A percentile compares a stretch with the other conserved stretches of the same genome.
phyloP scores from a whole-genome alignment of 2,888 invertebrate species.

The Yponomeuta sedellus region DNA sequence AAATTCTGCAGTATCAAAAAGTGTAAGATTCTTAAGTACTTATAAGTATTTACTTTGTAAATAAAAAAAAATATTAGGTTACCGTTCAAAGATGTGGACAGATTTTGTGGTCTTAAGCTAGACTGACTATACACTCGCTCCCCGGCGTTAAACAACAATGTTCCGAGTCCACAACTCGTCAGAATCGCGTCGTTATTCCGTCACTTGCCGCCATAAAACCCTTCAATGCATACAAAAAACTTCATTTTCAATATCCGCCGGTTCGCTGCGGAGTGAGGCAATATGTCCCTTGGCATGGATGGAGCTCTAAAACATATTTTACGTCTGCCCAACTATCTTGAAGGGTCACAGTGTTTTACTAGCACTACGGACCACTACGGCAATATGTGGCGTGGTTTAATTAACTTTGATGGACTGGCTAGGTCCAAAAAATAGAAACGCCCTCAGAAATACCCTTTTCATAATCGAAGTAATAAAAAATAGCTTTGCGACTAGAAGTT shows the following conservation, averaged over 20 bases:
- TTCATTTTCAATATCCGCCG: conserved; percentile 55
- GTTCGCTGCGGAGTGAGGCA: conserved; percentile 32
- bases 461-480: too few species aligned
- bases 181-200: conserved; percentile 25
- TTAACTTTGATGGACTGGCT: neutral
- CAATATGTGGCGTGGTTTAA: neutral
- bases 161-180: conserved; percentile 21
- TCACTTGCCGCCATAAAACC: conserved; percentile 36
- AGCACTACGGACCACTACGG: neutral
- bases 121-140: neutral
- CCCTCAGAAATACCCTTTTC: too few species aligned
- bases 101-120: neutral
- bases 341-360: conserved; percentile 28
- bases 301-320: conserved; percentile 53
- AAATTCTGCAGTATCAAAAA: too few species aligned
- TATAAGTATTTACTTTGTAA: too few species aligned
- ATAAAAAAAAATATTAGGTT: too few species aligned
- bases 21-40: too few species aligned
- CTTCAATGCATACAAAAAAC: conserved; percentile 53
- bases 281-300: conserved; percentile 41
- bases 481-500: too few species aligned
- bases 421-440: neutral
- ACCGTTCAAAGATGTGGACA: neutral
- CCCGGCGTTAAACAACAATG: neutral
- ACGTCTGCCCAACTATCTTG: conserved; percentile 32